These are phyloP conservation scores for Diglossa cyanea DNA, from an alignment of 2,797 vertebrate genomes.

Conservation along the genomic window DNA sequence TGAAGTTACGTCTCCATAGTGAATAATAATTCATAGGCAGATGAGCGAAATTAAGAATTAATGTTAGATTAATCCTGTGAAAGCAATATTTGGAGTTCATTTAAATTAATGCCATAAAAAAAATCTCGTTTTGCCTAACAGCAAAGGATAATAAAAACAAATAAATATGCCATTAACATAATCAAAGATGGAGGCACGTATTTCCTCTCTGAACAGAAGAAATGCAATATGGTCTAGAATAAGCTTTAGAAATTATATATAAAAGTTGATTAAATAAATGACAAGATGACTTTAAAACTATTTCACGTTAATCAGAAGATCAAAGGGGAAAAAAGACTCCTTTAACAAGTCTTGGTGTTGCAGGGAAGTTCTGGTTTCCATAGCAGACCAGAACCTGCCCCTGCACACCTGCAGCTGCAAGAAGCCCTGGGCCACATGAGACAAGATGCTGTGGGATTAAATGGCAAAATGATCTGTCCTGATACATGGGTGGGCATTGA, in stretches of 20 bases:
- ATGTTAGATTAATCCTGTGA: neutral
- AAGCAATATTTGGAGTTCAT: neutral
- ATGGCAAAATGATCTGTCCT: neutral
- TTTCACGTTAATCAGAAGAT: neutral
- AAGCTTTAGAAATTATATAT: neutral
- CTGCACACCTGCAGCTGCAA: neutral
- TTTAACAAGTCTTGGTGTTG: neutral
- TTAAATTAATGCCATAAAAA: neutral
- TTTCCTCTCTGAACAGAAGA: neutral
- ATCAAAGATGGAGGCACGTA: neutral
- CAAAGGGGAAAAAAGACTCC: neutral
- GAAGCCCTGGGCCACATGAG: accelerated
- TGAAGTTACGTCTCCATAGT: neutral
- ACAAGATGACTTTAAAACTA: neutral
- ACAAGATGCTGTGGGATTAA: neutral
- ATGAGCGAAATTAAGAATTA: neutral
- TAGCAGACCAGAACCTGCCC: neutral
- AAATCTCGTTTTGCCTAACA: neutral
- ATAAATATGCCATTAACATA: neutral
- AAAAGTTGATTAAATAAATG: neutral
- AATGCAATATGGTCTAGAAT: neutral
- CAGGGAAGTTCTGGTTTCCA: neutral
- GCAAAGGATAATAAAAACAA: neutral
- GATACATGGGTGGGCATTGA: neutral
- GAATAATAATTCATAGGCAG: neutral